Evolutionary conservation across 2,888 invertebrate genomes (phyloP).

Genomic region (Drosophila buzzatii): DNA sequence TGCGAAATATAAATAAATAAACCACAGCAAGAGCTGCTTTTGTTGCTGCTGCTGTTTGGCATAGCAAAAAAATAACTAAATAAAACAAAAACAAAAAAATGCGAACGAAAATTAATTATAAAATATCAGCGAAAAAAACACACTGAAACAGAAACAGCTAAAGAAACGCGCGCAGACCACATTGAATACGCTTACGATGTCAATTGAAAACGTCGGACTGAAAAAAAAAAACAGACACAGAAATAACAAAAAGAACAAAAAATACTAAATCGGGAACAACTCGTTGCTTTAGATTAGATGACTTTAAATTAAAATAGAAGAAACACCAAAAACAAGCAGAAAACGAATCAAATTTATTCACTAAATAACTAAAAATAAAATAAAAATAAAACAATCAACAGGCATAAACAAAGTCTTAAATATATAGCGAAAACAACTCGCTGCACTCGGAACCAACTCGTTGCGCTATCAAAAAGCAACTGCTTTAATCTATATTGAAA

Average conservation of each 20-base stretch:
- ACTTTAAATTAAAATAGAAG: conserved; percentile 1
- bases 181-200: conserved; percentile 22
- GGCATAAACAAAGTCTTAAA: not conserved
- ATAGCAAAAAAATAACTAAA: conserved; percentile 28
- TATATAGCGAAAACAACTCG: not conserved
- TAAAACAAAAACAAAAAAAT: conserved; percentile 43
- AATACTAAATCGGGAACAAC: conserved; percentile 16
- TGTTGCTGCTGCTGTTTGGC: conserved; percentile 35
- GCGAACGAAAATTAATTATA: conserved; percentile 69
- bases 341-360: conserved; percentile 10
- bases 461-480: not conserved
- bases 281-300: conserved; percentile 8
- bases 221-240: not conserved
- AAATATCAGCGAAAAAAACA: conserved; percentile 64
- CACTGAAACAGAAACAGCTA: conserved; percentile 11
- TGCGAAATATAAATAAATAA: conserved; percentile 62
- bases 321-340: not conserved
- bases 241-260: not conserved
- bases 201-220: conserved; percentile 13
- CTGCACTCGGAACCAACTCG: not conserved
- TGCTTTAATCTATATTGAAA: not conserved
- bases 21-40: conserved; percentile 21
- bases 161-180: conserved; percentile 5
- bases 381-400: not conserved
- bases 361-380: not conserved